Conservation (phyloP, 1,140 invertebrate species). For the Penaeus chinensis region DNA sequence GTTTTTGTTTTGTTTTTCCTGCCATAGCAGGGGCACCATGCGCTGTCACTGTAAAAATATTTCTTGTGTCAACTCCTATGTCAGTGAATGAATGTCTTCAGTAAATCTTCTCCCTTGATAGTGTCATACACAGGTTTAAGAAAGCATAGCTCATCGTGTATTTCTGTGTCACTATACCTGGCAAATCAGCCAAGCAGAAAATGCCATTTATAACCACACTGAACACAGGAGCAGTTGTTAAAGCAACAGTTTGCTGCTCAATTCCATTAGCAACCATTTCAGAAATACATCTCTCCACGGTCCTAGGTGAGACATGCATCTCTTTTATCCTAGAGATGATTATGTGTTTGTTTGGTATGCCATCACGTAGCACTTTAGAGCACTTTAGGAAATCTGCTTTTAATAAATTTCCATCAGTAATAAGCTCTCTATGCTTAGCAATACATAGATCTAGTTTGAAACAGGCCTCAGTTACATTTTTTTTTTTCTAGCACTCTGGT, state of each 20-base stretch:
- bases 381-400: conserved; percentile 27
- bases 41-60: too few species aligned
- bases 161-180: conserved; percentile 15
- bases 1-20: too few species aligned
- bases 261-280: conserved; percentile 21
- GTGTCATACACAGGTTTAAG: conserved; percentile 11
- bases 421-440: neutral
- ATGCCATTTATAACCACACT: conserved; percentile 29
- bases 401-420: conserved; percentile 19
- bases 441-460: neutral
- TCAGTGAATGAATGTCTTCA: conserved; percentile 6
- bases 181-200: neutral
- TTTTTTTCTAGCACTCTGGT: neutral
- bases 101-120: conserved; percentile 18
- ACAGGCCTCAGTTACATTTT: too few species aligned
- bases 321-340: too few species aligned
- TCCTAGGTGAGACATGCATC: too few species aligned
- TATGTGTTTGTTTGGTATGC: too few species aligned
- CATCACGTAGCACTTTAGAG: neutral
- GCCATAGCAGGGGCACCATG: neutral
- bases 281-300: conserved; percentile 10
- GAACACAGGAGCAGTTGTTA: conserved; percentile 6
- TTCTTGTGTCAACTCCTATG: neutral
- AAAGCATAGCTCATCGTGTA: conserved; percentile 6
- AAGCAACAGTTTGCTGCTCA: conserved; percentile 24